A percentile compares a stretch with the other conserved stretches of the same genome.
Evolutionary conservation across 2,888 invertebrate species (phyloP).

Genomic region (Ormyrus rosae): DNA sequence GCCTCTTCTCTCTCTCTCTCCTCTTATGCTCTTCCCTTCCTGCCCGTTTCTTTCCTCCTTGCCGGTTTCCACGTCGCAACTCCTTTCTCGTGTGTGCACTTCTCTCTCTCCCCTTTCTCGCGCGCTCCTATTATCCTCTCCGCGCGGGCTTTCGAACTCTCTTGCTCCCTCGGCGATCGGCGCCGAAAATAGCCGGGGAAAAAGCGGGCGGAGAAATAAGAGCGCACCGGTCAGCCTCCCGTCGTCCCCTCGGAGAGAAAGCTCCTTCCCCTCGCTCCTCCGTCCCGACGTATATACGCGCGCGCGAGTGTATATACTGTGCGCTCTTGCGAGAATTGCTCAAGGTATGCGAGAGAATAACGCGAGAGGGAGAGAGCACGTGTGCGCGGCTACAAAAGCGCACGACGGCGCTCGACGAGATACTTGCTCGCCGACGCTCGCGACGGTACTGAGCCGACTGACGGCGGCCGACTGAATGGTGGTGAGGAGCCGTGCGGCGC

Average conservation of each 20-base stretch:
- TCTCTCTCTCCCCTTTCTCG: not conserved
- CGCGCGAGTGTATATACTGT: not conserved
- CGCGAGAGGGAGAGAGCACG: no score
- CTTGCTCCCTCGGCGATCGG: not conserved
- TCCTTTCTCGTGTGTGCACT: not conserved
- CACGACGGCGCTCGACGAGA: not conserved
- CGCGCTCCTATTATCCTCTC: not conserved
- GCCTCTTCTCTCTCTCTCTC: not conserved
- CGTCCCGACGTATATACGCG: no score
- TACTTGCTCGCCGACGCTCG: constrained; percentile 63
- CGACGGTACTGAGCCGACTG: constrained; percentile 63
- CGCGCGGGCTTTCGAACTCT: not conserved
- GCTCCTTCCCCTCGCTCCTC: no score
- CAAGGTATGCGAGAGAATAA: no score
- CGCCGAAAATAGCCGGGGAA: not conserved
- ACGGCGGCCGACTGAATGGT: not conserved
- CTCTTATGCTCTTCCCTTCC: not conserved
- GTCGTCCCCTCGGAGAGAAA: no score
- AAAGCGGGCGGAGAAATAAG: not conserved
- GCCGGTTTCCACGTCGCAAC: not conserved
- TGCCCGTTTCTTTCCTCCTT: constrained; percentile 10
- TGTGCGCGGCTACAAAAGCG: not conserved
- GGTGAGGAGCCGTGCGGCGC: not conserved
- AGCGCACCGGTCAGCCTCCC: not conserved
- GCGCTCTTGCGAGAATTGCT: not conserved